Conservation (phyloP, 2,797 vertebrate genomes). For the Microchirus variegatus region DNA sequence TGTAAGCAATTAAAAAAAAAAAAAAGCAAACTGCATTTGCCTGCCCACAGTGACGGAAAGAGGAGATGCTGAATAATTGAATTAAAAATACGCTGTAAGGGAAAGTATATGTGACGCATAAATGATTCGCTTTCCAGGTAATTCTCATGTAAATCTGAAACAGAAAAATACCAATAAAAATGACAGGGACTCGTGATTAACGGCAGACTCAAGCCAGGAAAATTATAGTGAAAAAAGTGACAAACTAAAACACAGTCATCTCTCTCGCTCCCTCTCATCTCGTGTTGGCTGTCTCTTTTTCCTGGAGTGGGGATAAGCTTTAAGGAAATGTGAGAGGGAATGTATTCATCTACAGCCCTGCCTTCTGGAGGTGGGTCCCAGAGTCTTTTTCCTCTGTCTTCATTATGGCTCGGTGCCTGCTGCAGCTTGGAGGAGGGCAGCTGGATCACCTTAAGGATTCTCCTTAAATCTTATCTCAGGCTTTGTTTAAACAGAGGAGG, state of each 20-base stretch:
- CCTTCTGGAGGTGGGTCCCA: conserved; percentile 65
- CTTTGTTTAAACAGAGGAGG: conserved; percentile 82
- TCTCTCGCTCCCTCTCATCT: conserved; percentile 57
- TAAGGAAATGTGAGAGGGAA: conserved; percentile 47
- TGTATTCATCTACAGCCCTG: conserved; percentile 59
- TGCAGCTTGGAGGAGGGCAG: conserved; percentile 72
- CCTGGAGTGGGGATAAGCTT: conserved; percentile 53
- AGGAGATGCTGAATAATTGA: conserved; percentile 62
- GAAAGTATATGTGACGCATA: conserved; percentile 57
- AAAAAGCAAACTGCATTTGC: conserved; percentile 69
- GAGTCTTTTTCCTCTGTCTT: conserved; percentile 57
- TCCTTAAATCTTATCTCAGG: conserved; percentile 84
- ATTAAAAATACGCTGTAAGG: conserved; percentile 69
- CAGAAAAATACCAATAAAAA: conserved; percentile 51
- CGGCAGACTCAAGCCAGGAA: conserved; percentile 40
- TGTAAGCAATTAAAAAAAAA: conserved; percentile 76
- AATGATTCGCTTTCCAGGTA: conserved; percentile 64
- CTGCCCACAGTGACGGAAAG: conserved; percentile 45
- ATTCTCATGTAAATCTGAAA: conserved; percentile 65
- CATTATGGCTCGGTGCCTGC: conserved; percentile 62
- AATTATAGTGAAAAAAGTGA: conserved; percentile 36
- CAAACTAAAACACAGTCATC: conserved; percentile 45
- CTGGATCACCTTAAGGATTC: conserved; percentile 81
- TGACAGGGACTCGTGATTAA: conserved; percentile 50
- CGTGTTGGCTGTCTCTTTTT: conserved; percentile 36